A percentile compares a stretch with the other conserved stretches of the same genome.
These are phyloP conservation scores for Agrotis clavis DNA, from an alignment of 2,888 invertebrate genomes.

Conservation along the genomic window DNA sequence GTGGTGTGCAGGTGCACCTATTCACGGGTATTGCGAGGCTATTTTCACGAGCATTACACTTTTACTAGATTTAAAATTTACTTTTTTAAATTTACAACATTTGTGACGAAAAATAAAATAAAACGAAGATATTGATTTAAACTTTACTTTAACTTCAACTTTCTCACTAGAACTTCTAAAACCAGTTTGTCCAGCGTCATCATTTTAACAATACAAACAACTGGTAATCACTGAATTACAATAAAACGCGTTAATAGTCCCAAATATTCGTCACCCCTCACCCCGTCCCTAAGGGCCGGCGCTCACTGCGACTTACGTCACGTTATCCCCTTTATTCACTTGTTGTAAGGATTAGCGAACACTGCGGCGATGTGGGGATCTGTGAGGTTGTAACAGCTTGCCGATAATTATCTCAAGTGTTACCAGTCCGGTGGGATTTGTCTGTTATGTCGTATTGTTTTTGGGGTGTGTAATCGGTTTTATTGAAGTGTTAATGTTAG, in stretches of 20 bases:
- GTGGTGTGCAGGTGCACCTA: too few species aligned
- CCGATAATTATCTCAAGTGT: conserved; percentile 64
- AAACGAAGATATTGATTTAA: neutral
- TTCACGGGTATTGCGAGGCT: neutral
- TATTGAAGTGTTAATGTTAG: conserved; percentile 24
- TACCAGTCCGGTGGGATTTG: conserved; percentile 49
- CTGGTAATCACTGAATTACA: conserved; percentile 63
- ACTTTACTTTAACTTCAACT: neutral
- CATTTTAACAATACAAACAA: conserved; percentile 35
- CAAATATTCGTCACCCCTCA: conserved; percentile 56
- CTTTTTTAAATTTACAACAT: too few species aligned
- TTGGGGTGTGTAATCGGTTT: conserved; percentile 41
- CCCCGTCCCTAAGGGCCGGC: conserved; percentile 51
- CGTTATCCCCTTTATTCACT: conserved; percentile 64
- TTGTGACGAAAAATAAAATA: neutral
- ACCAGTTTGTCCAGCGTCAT: neutral
- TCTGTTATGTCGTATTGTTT: conserved; percentile 52
- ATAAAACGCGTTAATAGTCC: conserved; percentile 62
- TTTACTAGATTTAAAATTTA: neutral
- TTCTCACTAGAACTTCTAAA: neutral
- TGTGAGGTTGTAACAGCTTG: conserved; percentile 59
- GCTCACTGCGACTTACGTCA: conserved; percentile 46
- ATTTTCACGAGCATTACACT: neutral
- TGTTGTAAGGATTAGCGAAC: conserved; percentile 65
- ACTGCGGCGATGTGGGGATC: conserved; percentile 43